Evolutionary conservation across 2,113 vertebrate genomes (phyloP).

Genomic region (Rhabdomys dilectus): DNA sequence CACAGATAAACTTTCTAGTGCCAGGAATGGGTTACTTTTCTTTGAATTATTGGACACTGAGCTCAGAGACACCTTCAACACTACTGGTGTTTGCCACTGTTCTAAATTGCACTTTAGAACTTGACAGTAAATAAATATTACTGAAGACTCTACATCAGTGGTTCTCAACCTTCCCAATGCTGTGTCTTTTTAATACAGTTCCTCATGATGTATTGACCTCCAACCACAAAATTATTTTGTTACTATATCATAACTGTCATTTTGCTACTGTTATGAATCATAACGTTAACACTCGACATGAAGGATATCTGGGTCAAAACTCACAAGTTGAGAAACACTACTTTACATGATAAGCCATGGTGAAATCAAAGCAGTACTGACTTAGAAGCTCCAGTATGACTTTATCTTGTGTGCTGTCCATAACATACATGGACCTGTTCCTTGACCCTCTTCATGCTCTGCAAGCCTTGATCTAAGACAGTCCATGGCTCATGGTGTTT

Average conservation of each 20-base stretch:
- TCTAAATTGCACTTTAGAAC: not conserved
- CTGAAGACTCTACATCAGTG: not conserved
- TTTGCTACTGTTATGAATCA: not conserved
- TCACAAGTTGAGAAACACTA: not conserved
- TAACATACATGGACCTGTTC: not conserved
- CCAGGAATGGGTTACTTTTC: not conserved
- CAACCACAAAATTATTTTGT: not conserved
- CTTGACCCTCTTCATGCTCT: not conserved
- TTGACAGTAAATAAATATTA: not conserved
- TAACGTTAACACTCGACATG: not conserved
- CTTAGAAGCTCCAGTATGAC: not conserved
- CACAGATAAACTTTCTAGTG: not conserved
- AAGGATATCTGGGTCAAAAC: not conserved
- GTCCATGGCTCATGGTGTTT: not conserved
- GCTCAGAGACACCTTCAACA: not conserved
- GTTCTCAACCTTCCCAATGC: not conserved
- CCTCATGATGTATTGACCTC: not conserved
- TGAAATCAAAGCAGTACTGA: not conserved
- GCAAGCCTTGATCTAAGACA: not conserved
- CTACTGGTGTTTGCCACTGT: not conserved
- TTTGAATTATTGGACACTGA: not conserved
- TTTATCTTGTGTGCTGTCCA: not conserved
- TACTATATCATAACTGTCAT: not conserved
- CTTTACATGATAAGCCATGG: not conserved
- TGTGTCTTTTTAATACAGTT: not conserved